Conservation (phyloP, 2,113 vertebrate species). For the Aviceda subcristata region DNA sequence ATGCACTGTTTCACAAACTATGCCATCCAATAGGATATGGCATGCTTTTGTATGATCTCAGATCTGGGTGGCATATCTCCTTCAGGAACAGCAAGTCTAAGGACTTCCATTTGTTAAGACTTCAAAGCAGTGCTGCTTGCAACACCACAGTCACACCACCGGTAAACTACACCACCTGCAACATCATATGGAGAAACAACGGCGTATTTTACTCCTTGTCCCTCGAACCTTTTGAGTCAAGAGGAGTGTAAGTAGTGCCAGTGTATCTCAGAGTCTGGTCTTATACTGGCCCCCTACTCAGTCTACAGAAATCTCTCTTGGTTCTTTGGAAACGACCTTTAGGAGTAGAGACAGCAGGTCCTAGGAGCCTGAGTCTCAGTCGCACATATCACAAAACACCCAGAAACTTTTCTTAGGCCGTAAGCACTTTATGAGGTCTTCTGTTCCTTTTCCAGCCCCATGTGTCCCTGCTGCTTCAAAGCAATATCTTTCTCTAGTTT, state of each 20-base stretch:
- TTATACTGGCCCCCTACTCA: background rate
- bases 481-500: background rate
- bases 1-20: constrained; percentile 10
- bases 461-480: background rate
- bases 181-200: background rate
- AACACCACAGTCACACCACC: background rate
- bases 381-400: background rate
- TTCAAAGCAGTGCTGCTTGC: background rate
- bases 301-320: background rate
- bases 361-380: background rate
- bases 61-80: background rate
- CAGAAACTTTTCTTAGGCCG: background rate
- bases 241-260: background rate
- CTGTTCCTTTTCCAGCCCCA: background rate
- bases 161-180: background rate
- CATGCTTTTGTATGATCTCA: background rate
- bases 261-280: background rate
- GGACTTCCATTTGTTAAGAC: background rate
- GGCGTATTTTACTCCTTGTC: background rate
- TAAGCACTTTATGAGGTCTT: background rate
- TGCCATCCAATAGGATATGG: background rate
- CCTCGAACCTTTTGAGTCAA: background rate
- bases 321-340: background rate
- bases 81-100: background rate
- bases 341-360: background rate